Conservation (phyloP, 2,797 vertebrate genomes). For the Pelodytes ibericus region DNA sequence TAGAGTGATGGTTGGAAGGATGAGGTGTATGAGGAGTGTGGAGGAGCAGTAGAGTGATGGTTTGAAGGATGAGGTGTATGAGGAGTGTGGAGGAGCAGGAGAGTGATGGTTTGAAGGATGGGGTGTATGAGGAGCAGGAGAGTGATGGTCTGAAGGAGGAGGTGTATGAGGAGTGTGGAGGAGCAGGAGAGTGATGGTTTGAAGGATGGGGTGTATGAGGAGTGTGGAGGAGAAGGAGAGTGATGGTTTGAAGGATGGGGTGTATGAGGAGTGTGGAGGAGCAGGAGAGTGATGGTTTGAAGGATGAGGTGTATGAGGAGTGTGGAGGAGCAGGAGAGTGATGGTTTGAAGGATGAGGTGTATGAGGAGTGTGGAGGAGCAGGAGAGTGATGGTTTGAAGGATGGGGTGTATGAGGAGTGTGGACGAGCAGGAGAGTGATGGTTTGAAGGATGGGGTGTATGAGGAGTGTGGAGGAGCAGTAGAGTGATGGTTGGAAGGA, state of each 20-base stretch:
- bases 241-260: background rate
- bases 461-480: background rate
- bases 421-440: background rate
- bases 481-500: background rate
- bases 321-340: background rate
- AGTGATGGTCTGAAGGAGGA: no score
- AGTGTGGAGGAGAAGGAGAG: background rate
- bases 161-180: no score
- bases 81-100: no score
- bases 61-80: no score
- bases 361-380: background rate
- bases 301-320: background rate
- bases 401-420: background rate
- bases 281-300: background rate
- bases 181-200: no score
- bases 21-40: no score
- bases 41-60: no score
- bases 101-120: no score
- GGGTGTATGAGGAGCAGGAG: no score
- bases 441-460: background rate
- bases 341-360: background rate
- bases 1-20: no score
- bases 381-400: background rate
- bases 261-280: background rate
- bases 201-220: background rate